A percentile compares a stretch with the other conserved stretches of the same genome.
phyloP scores from a whole-genome alignment of 2,113 vertebrate genomes.

The Sceloporus undulatus region DNA sequence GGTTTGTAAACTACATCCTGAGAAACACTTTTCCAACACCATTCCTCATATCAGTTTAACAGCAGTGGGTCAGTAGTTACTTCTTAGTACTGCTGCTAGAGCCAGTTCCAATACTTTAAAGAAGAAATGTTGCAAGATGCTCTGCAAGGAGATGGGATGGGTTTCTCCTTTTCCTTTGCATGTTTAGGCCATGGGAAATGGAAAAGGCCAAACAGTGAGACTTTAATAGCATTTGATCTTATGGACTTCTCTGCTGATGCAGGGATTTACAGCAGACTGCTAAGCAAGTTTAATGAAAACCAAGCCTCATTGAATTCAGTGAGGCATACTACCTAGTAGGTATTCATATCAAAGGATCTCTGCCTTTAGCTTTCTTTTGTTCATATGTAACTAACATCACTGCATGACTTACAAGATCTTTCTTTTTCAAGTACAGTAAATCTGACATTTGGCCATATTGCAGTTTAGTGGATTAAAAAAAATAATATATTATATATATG shows the following conservation, averaged over 20 bases:
- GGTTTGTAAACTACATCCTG: neutral
- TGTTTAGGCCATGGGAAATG: neutral
- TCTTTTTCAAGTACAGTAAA: neutral
- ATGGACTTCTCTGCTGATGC: neutral
- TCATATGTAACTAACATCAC: neutral
- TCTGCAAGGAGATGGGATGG: neutral
- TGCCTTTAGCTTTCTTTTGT: neutral
- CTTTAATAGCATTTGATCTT: neutral
- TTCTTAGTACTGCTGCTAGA: constrained; percentile 3
- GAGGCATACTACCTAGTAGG: neutral
- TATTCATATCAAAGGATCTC: neutral
- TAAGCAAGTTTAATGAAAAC: neutral
- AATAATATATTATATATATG: neutral
- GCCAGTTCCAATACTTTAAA: neutral
- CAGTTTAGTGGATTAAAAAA: neutral
- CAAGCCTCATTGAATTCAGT: neutral
- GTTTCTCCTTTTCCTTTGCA: neutral
- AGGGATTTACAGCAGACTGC: neutral
- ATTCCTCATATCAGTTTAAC: neutral
- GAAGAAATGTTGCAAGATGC: neutral
- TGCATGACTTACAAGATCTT: neutral
- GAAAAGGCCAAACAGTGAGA: neutral
- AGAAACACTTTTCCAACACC: neutral
- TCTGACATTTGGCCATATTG: neutral
- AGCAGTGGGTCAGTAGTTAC: neutral